phyloP scores from a whole-genome alignment of 2,113 vertebrate genomes.

The Halcyon malimbica region DNA sequence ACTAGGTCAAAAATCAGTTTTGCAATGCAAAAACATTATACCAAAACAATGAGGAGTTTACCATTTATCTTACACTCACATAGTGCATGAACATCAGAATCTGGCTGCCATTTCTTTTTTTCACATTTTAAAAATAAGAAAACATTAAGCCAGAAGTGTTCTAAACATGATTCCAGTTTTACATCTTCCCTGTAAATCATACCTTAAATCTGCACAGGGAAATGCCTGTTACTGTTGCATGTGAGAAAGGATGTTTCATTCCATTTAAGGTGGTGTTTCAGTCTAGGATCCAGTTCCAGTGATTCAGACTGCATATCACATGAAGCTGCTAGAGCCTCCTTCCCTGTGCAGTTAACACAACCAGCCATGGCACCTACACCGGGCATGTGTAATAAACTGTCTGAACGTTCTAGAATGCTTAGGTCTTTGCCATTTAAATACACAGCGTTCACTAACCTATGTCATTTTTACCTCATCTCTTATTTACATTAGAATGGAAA shows the following conservation, averaged over 20 bases:
- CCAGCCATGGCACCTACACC: not conserved
- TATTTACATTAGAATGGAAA: constrained; percentile 87
- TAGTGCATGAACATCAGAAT: not conserved
- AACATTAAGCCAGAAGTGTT: not conserved
- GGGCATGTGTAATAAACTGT: not conserved
- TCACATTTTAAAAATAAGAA: not conserved
- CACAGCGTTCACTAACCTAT: not conserved
- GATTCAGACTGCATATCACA: not conserved
- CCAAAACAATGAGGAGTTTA: not conserved
- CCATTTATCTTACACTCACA: not conserved
- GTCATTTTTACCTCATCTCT: not conserved
- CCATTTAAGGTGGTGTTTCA: not conserved
- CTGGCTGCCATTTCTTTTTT: not conserved
- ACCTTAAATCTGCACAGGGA: not conserved
- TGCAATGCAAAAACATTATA: not conserved
- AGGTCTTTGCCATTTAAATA: not conserved
- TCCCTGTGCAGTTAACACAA: not conserved
- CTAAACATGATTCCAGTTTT: not conserved
- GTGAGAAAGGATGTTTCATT: not conserved
- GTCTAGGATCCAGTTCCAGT: not conserved
- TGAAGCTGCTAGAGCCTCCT: not conserved
- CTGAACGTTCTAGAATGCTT: not conserved
- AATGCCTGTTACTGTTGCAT: not conserved
- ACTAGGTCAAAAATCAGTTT: not conserved
- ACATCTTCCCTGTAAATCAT: not conserved